Evolutionary conservation across 2,888 invertebrate genomes (phyloP).

Genomic region (Dichetophora obliterata): DNA sequence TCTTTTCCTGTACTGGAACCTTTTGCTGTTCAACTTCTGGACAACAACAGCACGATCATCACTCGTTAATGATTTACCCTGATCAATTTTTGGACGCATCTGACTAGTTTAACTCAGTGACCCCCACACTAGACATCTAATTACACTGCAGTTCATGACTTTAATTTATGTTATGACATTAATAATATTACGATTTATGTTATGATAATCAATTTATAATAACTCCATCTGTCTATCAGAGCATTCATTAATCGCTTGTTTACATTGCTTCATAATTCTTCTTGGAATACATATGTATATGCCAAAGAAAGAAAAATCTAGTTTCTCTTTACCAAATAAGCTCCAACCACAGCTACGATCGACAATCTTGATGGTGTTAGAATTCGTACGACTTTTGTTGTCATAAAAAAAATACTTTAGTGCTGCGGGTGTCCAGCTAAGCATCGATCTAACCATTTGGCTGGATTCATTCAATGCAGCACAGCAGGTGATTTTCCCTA

Average conservation of each 20-base stretch:
- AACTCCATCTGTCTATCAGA: slow-evolving; percentile 2
- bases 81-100: not conserved
- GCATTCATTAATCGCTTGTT: slow-evolving; percentile 36
- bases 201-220: slow-evolving; percentile 34
- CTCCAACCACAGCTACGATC: not conserved
- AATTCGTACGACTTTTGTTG: slow-evolving; percentile 34
- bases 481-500: slow-evolving; percentile 41
- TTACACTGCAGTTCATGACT: slow-evolving; percentile 2
- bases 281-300: slow-evolving; percentile 27
- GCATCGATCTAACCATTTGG: not conserved
- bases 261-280: slow-evolving; percentile 13
- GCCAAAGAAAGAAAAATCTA: not conserved
- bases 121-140: not conserved
- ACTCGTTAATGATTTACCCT: not conserved
- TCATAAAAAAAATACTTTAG: slow-evolving; percentile 31
- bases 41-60: not conserved
- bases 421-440: slow-evolving; percentile 25
- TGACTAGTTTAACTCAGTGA: not conserved
- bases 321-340: too few relatives aligned
- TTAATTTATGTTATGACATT: slow-evolving; percentile 26
- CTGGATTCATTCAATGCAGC: slow-evolving; percentile 3
- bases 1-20: not conserved
- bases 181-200: slow-evolving; percentile 23
- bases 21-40: not conserved
- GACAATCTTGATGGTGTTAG: slow-evolving; percentile 32